Conservation (phyloP, 2,888 invertebrate species). For the Caenorhabditis virilis region DNA sequence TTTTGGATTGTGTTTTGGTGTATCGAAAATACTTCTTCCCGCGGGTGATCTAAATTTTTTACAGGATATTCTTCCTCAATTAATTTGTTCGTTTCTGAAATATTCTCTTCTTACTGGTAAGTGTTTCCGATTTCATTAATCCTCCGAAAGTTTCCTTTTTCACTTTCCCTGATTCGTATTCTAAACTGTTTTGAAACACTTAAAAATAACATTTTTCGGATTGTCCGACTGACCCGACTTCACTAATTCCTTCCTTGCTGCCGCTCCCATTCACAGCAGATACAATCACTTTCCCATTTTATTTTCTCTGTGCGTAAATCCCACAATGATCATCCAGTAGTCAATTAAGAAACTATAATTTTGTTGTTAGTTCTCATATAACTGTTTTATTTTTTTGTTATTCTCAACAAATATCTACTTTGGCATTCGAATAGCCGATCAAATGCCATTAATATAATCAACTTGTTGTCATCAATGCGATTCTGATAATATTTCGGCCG, state of each 20-base stretch:
- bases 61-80: no score
- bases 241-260: neutral
- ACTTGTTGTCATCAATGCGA: neutral
- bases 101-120: no score
- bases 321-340: no score
- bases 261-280: neutral
- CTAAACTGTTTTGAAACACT: neutral
- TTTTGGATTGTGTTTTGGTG: no score
- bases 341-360: neutral
- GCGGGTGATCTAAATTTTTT: no score
- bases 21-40: no score
- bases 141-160: neutral
- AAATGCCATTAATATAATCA: no score
- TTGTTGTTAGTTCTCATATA: neutral
- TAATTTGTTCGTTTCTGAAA: no score
- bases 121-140: no score
- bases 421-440: no score
- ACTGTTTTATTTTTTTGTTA: neutral
- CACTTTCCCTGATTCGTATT: neutral
- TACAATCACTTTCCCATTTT: slow-evolving; percentile 1
- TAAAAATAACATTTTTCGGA: neutral
- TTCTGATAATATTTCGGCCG: neutral
- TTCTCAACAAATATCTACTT: neutral
- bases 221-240: neutral
- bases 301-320: no score